Evolutionary conservation across 2,888 invertebrate species (phyloP).

Genomic region (Parapristionchus giblindavisi): DNA sequence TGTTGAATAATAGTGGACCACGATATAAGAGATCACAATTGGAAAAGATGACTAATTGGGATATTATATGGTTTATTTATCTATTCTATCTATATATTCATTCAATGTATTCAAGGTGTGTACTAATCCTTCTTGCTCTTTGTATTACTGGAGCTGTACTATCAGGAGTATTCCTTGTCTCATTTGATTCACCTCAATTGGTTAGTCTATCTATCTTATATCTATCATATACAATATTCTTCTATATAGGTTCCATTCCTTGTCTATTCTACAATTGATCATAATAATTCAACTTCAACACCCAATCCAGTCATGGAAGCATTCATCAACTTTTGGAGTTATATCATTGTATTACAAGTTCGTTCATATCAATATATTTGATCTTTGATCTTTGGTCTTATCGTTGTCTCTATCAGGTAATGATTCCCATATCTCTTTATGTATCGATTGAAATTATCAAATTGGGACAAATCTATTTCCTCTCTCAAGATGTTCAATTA

Average conservation of each 20-base stretch:
- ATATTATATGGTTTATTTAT: constrained; percentile 57
- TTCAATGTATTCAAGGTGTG: constrained; percentile 70
- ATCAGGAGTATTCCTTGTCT: constrained; percentile 40
- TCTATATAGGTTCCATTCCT: background rate
- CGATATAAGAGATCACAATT: constrained; percentile 78
- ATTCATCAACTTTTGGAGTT: constrained; percentile 90
- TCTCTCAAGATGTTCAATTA: constrained; percentile 81
- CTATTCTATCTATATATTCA: background rate
- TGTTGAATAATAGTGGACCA: constrained; percentile 95
- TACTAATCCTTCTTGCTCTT: constrained; percentile 85
- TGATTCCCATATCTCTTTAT: constrained; percentile 95
- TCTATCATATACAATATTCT: background rate
- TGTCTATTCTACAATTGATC: background rate
- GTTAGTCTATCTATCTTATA: background rate
- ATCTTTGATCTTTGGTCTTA: background rate
- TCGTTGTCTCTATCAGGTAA: constrained; percentile 77
- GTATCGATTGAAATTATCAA: constrained; percentile 96
- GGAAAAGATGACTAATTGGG: constrained; percentile 74
- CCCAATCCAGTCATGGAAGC: constrained; percentile 75
- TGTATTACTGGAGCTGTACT: constrained; percentile 89
- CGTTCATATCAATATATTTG: constrained; percentile 42
- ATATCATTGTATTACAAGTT: constrained; percentile 91
- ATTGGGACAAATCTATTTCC: constrained; percentile 89
- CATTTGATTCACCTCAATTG: constrained; percentile 11
- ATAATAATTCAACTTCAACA: background rate